Evolutionary conservation across 1,140 invertebrate species (phyloP), one percentile per base, ranked within the genome.

Genomic region (Propsilocerus akamusi): DNA sequence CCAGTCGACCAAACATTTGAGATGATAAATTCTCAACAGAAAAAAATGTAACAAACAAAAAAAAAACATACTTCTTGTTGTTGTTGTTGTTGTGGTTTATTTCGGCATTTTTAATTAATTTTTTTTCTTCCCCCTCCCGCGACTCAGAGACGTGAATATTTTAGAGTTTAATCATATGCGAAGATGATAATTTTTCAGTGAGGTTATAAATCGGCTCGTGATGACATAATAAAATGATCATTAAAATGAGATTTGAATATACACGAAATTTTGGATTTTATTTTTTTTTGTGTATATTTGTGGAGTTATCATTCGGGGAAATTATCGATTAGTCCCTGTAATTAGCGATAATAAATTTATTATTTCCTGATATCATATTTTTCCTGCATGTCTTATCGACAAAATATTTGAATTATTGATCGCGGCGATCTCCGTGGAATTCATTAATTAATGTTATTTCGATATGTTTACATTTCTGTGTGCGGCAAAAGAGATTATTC

Each of bases 101-200:
- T n/a, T n/a, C n/a, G n/a, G 34, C n/a, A n/a, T n/a, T 41, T 41
- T 41, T 41, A 41, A 41, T 41, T 41, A 41, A 41, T 41, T 41
- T 41, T 41, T n/a, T n/a, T n/a, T n/a, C n/a, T n/a, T n/a, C 34
- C 22, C 34, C 22, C 14, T 17, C 8, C 22, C 34, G 14, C 14
- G 32, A 37, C 32, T 41, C 4, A 17, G n/a, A n/a, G n/a, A n/a
- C 17, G 22, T 41, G 22, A 41, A 41, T 41, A 41, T 41, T 17
- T 41, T 41, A 41, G 17, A 14, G 17, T n/a, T n/a, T n/a, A n/a
- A n/a, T n/a, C n/a, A 41, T 20, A 41, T 41, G 34, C 34, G 22
- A 8, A 8, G 34, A 20, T 41, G 22, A 41, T 41, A 41, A 41
- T 41, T 41, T 20, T 41, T 41, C n/a, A n/a, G n/a, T n/a, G n/a